Conservation (phyloP, 1,140 invertebrate species). For the Trichonephila clavipes region DNA sequence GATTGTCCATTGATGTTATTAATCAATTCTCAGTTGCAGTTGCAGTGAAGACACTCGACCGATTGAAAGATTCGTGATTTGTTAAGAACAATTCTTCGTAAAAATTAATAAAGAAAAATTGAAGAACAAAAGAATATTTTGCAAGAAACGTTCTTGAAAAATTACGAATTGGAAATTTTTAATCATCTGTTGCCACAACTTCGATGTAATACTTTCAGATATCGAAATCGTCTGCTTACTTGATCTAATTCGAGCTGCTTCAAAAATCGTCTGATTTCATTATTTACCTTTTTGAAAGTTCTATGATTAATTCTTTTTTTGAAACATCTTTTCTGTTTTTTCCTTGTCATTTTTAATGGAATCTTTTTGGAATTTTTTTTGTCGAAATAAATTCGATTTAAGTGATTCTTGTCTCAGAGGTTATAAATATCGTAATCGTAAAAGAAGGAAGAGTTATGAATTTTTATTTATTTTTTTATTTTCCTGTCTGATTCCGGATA, state of each 20-base stretch:
- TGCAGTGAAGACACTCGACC: neutral
- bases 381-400: no score
- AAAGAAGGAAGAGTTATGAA: no score
- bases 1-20: neutral
- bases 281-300: neutral
- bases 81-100: neutral
- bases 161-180: neutral
- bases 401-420: no score
- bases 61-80: neutral
- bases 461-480: no score
- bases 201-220: no score
- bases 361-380: no score
- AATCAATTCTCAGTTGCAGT: neutral
- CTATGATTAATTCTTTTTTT: no score
- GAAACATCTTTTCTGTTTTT: no score
- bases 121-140: no score
- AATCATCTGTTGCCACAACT: neutral
- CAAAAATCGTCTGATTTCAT: neutral
- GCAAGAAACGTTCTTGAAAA: neutral
- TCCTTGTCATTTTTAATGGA: no score
- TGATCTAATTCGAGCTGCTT: neutral
- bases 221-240: neutral
- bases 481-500: no score
- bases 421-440: no score
- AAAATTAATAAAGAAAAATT: neutral